Conservation (phyloP, 2,888 invertebrate genomes). For the Polydrusus cervinus region DNA sequence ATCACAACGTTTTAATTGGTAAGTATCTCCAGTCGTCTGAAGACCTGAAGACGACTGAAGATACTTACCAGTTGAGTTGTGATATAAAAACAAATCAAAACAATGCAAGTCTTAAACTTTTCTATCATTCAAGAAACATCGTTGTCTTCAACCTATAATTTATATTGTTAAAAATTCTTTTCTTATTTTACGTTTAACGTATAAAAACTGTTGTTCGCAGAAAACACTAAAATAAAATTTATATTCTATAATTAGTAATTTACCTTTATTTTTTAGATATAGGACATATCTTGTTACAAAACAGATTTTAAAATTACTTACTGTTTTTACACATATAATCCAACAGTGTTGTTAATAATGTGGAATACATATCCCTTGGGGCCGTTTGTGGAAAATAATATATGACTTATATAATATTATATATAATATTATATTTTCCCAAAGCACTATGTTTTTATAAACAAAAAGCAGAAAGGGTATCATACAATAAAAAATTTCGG, state of each 20-base stretch:
- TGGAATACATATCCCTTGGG: slow-evolving; percentile 38
- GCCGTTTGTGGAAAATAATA: slow-evolving; percentile 20
- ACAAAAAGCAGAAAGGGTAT: neutral
- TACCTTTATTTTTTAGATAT: slow-evolving; percentile 32
- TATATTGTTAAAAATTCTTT: too few species aligned
- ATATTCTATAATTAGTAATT: slow-evolving; percentile 8
- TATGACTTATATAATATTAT: slow-evolving; percentile 11
- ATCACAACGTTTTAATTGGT: too few species aligned
- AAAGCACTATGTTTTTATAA: slow-evolving; percentile 4
- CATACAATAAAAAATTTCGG: neutral
- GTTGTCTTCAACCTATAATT: too few species aligned
- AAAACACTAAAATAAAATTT: neutral
- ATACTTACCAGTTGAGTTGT: too few species aligned
- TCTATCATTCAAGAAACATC: too few species aligned
- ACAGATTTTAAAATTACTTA: slow-evolving; percentile 27
- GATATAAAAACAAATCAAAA: too few species aligned
- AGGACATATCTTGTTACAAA: slow-evolving; percentile 49
- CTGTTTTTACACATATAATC: slow-evolving; percentile 31
- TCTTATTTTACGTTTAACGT: too few species aligned
- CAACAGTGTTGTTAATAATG: slow-evolving; percentile 39
- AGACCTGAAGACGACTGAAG: too few species aligned
- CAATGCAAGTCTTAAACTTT: too few species aligned
- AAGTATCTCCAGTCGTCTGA: too few species aligned
- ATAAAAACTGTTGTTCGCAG: too few species aligned
- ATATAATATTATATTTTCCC: slow-evolving; percentile 7